Evolutionary conservation across 2,888 invertebrate genomes (phyloP), one percentile per base, ranked within the genome.

Genomic region (Liposcelis brunnea): DNA sequence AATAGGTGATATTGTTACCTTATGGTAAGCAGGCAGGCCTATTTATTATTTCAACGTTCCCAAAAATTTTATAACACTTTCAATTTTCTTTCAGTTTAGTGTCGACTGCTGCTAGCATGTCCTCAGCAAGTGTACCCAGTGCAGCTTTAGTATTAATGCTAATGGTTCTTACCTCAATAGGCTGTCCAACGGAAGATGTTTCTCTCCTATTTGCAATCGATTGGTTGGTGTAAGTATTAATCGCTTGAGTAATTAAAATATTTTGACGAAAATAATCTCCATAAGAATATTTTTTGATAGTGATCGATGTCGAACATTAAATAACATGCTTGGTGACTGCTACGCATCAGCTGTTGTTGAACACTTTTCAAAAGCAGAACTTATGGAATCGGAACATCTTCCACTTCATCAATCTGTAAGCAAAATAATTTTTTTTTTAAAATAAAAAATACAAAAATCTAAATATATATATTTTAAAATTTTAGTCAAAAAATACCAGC

Each of bases 281-380:
- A 4, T 7, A 35, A 35, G 16, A 16, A 43, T 42, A 47, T 46
- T 48, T 47, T 48, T 31, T 62, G 66, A 1, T 62, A 87, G 86
- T 31, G 87, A 87, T 60, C 76, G 87, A 26, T 79, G 86, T 55
- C 71, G 87, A 46, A 87, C 87, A 1, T 84, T 85, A 1, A 87
- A 87, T 60, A 89, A 89, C 59, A 80, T 87, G 74, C 62, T 89
- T 46, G 87, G 86, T 0, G 87, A 89, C 58, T 84, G 85, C 59
- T 87, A 87, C 60, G 78, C 85, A 2, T 84, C 86, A 2, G 86
- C 85, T 0, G 74, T 87, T 1, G 83, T 89, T 11, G 84, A 87
- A 58, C 77, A 80, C 54, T 64, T 86, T 40, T 87, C 86, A 10
- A 80, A 80, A 61, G 77, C 80, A 51, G 85, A 87, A 60, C 65